These are phyloP conservation scores for Rhinolophus sinicus DNA, from an alignment of 2,113 vertebrate genomes.

Conservation along the genomic window DNA sequence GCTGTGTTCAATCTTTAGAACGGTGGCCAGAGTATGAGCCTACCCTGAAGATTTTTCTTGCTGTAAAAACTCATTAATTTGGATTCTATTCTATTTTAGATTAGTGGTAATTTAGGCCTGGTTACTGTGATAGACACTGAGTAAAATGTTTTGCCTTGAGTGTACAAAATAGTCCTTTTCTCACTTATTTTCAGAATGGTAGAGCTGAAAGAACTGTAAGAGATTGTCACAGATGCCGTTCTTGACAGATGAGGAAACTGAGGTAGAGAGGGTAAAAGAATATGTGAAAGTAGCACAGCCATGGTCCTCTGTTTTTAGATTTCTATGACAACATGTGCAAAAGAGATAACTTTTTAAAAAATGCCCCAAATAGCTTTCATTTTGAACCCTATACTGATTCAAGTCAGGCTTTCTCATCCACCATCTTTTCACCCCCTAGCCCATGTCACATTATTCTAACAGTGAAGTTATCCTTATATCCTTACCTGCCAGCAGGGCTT, in stretches of 20 bases:
- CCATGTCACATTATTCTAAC: not conserved
- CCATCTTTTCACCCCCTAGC: not conserved
- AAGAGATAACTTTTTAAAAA: not conserved
- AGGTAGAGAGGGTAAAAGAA: not conserved
- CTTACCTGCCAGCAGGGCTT: not conserved
- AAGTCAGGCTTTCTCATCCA: not conserved
- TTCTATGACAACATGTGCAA: not conserved
- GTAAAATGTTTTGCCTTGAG: conserved; percentile 33
- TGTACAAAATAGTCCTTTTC: conserved; percentile 3
- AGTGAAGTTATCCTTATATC: not conserved
- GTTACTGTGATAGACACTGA: not conserved
- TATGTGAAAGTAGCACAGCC: not conserved
- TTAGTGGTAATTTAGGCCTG: conserved; percentile 34
- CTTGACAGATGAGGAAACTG: not conserved
- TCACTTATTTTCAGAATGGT: conserved; percentile 33
- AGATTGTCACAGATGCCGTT: not conserved
- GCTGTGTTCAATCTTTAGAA: not conserved
- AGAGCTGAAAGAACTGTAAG: not conserved
- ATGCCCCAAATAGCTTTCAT: not conserved
- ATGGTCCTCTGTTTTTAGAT: not conserved
- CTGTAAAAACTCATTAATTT: conserved; percentile 38
- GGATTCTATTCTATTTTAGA: not conserved
- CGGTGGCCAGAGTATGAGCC: not conserved
- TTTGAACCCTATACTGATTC: not conserved
- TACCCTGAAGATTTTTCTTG: not conserved